Conservation (phyloP, 2,113 vertebrate species). For the Sarotherodon lohbergeri region DNA sequence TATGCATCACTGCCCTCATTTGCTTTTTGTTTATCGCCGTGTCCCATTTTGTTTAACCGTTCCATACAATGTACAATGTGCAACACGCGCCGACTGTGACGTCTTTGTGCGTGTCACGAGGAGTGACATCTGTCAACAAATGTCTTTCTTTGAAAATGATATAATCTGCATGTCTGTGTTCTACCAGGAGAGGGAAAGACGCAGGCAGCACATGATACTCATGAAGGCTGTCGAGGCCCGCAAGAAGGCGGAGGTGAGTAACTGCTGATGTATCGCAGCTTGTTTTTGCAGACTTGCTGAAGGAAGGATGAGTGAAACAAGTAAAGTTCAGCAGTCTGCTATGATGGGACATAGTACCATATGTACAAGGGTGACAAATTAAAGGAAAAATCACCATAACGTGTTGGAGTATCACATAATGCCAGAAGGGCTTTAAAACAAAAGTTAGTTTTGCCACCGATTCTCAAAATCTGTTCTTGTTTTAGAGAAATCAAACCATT, state of each 20-base stretch:
- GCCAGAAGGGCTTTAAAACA: not conserved
- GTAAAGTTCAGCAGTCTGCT: not conserved
- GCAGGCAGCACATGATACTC: conserved; percentile 91
- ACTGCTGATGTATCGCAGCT: not conserved
- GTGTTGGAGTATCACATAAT: not conserved
- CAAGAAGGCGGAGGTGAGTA: conserved; percentile 89
- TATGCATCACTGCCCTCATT: conserved; percentile 61
- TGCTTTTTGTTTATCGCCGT: conserved; percentile 52
- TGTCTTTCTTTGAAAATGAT: not conserved
- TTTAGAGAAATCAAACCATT: not conserved
- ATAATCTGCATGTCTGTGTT: conserved; percentile 58
- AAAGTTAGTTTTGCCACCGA: not conserved
- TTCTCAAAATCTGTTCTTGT: not conserved
- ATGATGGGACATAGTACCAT: not conserved
- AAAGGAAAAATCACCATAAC: not conserved
- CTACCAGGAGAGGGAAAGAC: conserved; percentile 87
- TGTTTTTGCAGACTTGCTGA: not conserved
- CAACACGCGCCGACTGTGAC: not conserved
- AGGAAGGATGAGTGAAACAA: not conserved
- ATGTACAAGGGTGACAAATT: not conserved
- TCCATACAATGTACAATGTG: conserved; percentile 23
- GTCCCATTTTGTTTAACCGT: conserved; percentile 72
- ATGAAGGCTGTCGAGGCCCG: conserved; percentile 93
- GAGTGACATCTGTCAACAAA: not conserved
- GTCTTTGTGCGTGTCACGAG: not conserved